Evolutionary conservation across 2,113 vertebrate species (phyloP), one percentile per base, ranked within the genome.

Genomic region (Prinia subflava): DNA sequence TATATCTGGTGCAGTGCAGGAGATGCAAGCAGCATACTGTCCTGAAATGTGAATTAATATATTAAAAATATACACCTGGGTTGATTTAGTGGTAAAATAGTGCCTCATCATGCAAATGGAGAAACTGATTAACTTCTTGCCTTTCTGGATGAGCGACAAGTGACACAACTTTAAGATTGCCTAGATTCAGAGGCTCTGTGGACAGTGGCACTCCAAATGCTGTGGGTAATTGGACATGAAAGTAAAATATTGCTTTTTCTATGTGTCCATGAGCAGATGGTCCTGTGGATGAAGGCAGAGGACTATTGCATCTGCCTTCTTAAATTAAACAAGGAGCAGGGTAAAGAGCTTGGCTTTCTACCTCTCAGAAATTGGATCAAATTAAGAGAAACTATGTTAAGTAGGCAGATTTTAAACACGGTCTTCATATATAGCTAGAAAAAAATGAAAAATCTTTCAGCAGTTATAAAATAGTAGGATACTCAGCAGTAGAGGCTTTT

Each of bases 11-110:
- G 19, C 41, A 56, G 35, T 4, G 7, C 25, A 89, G 60, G 53
- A 68, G 28, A 35, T 46, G 25, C 0, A 0, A 47, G 28, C 30
- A 42, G 27, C 47, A 33, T 15, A 1, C 35, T 46, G 24, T 35
- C 35, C 35, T 47, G 47, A 75, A 75, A 52, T 55, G 15, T 23
- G 56, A 69, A 35, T 35, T 53, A 22, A 8, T 77, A 12, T 13
- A 35, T 47, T 52, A 62, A 50, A 50, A 70, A 62, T n/a, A 30
- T 13, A 24, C 19, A 21, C 5, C 7, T 46, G 28, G 9, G 4
- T 24, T 70, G 33, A 47, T 65, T 56, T 60, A 47, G 41, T 52
- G 8, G 24, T 46, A 49, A 49, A 33, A 41, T 20, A 60, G 7
- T 9, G 6, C 11, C 8, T 52, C 3, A 16, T 47, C 7, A 2